phyloP scores from a whole-genome alignment of 2,888 invertebrate species.

The Thecocarcelia acutangulata region DNA sequence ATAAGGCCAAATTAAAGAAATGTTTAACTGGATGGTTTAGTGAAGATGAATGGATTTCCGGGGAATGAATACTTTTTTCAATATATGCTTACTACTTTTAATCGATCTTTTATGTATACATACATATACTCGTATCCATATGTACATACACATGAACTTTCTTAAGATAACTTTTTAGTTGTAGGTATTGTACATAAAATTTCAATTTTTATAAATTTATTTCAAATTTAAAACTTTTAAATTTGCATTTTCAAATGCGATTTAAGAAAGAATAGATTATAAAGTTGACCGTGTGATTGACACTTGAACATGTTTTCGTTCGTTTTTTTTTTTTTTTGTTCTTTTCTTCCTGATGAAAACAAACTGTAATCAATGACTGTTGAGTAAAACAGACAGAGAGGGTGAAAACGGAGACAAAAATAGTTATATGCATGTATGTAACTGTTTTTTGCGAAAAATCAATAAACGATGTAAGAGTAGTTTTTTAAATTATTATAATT shows the following conservation, averaged over 20 bases:
- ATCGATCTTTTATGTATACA: too few species aligned
- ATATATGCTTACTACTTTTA: too few species aligned
- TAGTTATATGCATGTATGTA: conserved; percentile 23
- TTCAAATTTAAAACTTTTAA: background rate
- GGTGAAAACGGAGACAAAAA: background rate
- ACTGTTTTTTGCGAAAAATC: conserved; percentile 62
- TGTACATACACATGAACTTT: too few species aligned
- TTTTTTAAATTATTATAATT: too few species aligned
- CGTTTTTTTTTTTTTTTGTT: background rate
- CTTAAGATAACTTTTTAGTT: too few species aligned
- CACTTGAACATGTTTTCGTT: conserved; percentile 20
- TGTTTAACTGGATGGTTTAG: too few species aligned
- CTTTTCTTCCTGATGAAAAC: background rate
- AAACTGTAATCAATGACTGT: conserved; percentile 37
- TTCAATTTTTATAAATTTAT: too few species aligned
- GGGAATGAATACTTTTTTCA: too few species aligned
- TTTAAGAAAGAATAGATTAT: background rate
- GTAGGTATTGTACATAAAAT: too few species aligned
- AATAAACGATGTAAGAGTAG: conserved; percentile 44
- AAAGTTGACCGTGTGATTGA: conserved; percentile 35
- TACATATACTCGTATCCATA: too few species aligned
- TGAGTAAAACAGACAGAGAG: conserved; percentile 1
- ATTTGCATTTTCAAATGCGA: background rate
- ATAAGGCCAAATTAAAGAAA: too few species aligned
- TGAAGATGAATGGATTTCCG: too few species aligned